Conservation (phyloP, 2,888 invertebrate genomes). For the Macrosiphum euphorbiae region DNA sequence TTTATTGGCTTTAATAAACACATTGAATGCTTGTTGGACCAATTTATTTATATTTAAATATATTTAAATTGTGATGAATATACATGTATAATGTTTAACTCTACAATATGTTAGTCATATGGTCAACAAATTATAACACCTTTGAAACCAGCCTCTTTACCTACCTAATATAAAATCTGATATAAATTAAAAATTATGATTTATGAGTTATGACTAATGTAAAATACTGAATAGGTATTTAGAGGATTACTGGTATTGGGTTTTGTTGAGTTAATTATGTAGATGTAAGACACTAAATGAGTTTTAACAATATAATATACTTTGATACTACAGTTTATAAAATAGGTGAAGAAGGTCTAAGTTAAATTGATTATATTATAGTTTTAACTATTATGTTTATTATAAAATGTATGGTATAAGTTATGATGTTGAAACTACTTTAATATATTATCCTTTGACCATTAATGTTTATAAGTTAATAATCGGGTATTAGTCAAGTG, state of each 20-base stretch:
- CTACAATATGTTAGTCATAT: background rate
- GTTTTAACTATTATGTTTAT: background rate
- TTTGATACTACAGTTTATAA: background rate
- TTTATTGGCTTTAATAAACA: conserved; percentile 60
- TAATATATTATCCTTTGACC: no score
- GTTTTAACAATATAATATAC: background rate
- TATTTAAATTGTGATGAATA: conserved; percentile 14
- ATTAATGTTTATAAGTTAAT: conserved; percentile 4
- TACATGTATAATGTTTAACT: background rate
- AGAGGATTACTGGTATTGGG: background rate
- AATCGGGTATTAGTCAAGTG: background rate
- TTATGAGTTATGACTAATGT: background rate
- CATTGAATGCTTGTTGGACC: conserved; percentile 45
- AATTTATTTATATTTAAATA: conserved; percentile 56
- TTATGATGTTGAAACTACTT: background rate
- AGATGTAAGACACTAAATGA: background rate
- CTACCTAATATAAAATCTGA: background rate
- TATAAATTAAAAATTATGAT: background rate
- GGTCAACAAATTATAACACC: background rate
- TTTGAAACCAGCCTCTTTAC: background rate
- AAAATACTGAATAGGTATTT: background rate
- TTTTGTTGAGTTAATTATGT: background rate
- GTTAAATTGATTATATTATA: background rate
- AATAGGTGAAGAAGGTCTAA: background rate
- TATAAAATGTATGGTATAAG: background rate